Evolutionary conservation across 2,888 invertebrate species (phyloP).

Genomic region (Melolontha melolontha): DNA sequence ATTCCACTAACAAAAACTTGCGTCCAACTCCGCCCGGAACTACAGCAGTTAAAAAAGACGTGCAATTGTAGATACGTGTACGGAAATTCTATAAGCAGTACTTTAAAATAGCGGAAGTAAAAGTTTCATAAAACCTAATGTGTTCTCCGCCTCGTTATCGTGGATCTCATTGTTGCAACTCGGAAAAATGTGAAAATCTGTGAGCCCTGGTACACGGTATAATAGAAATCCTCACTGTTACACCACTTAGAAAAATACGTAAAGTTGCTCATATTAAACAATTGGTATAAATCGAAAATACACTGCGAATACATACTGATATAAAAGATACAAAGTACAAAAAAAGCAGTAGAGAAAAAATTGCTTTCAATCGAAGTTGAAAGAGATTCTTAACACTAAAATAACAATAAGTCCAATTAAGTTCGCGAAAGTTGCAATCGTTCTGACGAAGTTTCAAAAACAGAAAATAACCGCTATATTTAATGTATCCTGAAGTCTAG

Average conservation of each 20-base stretch:
- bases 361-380: slow-evolving; percentile 17
- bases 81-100: slow-evolving; percentile 20
- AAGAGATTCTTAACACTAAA: slow-evolving; percentile 40
- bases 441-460: slow-evolving; percentile 32
- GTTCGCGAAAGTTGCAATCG: slow-evolving; percentile 35
- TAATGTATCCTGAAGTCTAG: slow-evolving; percentile 40
- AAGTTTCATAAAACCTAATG: slow-evolving; percentile 49
- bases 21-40: no score
- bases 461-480: slow-evolving; percentile 40
- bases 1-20: no score
- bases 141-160: slow-evolving; percentile 43
- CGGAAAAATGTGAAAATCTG: slow-evolving; percentile 26
- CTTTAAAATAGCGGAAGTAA: slow-evolving; percentile 42
- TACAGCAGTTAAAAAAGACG: slow-evolving; percentile 12
- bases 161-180: slow-evolving; percentile 39
- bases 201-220: not conserved
- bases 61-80: slow-evolving; percentile 34
- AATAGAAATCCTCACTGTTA: slow-evolving; percentile 10
- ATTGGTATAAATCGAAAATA: slow-evolving; percentile 8
- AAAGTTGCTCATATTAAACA: not conserved
- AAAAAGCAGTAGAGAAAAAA: slow-evolving; percentile 2
- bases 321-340: not conserved
- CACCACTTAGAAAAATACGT: slow-evolving; percentile 3
- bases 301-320: not conserved
- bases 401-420: slow-evolving; percentile 44